These are phyloP conservation scores for Etheostoma cragini DNA, from an alignment of 2,113 vertebrate genomes.

Conservation along the genomic window DNA sequence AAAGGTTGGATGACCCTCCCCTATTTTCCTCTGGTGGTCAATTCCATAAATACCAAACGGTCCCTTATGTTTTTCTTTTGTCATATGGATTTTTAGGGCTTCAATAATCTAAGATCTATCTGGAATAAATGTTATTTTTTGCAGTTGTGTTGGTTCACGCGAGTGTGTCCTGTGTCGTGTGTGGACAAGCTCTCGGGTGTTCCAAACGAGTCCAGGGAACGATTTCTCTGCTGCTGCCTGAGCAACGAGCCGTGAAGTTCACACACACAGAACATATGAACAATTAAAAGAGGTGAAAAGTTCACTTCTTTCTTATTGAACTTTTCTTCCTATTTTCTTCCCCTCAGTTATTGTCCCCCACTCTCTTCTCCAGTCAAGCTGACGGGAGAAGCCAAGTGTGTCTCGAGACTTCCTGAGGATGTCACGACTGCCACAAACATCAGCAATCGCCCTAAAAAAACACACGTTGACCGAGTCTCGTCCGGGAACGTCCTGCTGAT, in stretches of 20 bases:
- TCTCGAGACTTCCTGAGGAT: constrained; percentile 55
- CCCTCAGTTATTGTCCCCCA: not conserved
- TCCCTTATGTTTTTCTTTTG: not conserved
- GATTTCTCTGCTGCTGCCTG: constrained; percentile 7
- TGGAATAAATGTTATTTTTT: not conserved
- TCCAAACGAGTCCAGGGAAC: not conserved
- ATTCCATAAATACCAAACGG: no score
- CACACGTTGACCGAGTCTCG: not conserved
- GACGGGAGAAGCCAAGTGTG: constrained; percentile 12
- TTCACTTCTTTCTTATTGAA: constrained; percentile 1
- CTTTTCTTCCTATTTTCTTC: not conserved
- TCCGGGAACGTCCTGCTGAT: constrained; percentile 1
- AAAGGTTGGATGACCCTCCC: no score
- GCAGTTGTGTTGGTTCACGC: not conserved
- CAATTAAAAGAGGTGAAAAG: constrained; percentile 22
- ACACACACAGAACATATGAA: not conserved
- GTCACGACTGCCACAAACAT: constrained; percentile 19
- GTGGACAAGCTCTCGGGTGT: not conserved
- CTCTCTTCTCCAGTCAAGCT: not conserved
- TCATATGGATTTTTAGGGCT: not conserved
- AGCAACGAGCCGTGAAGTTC: constrained; percentile 8
- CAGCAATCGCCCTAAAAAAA: not conserved
- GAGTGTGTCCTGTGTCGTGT: not conserved
- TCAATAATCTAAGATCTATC: not conserved
- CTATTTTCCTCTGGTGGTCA: no score